Evolutionary conservation across 2,888 invertebrate species (phyloP), one percentile per base, ranked within the genome.

Genomic region (Sminthurides aquaticus): DNA sequence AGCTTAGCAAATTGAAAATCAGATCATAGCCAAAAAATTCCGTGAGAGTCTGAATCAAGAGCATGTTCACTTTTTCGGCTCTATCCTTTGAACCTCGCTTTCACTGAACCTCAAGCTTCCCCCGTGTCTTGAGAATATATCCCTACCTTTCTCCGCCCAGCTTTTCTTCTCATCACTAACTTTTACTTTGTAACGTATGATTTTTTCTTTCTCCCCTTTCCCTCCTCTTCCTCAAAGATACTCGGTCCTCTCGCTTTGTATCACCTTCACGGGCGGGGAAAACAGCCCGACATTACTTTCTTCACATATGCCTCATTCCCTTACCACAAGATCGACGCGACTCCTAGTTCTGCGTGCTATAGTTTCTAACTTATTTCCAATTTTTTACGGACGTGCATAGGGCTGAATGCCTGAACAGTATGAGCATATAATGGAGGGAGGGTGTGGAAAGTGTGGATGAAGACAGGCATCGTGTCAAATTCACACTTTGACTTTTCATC

Each of bases 1-100:
- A 65, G 66, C 59, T 66, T 66, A 49, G 64, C 64, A 68, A 67
- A 69, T 69, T 69, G 67, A 69, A 69, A 69, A 69, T 67, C 65
- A 62, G 62, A 69, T 65, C 67, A 65, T 60, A 64, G 56, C 59
- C 55, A 59, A 58, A 49, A 54, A 61, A 20, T 34, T 34, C 43
- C 43, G 15, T 15, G 8, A 5, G 15, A 34, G 43, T 34, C 43
- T 34, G 43, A 34, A 34, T 34, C 43, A 34, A 34, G 5, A 5
- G 8, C 8, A 5, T 34, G 43, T 34, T 34, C 43, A 34, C 43
- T 34, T 34, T 34, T 34, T 15, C 15, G 5, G 8, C 43, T 34
- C 43, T n/a, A n/a, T n/a, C n/a, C n/a, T 34, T 34, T 34, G 43
- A 34, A 34, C 43, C 43, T 5, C n/a, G 5, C 43, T 34, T 34